Evolutionary conservation across 2,797 vertebrate genomes (phyloP), one percentile per base, ranked within the genome.

Genomic region (Enteromius thamalakanensis): DNA sequence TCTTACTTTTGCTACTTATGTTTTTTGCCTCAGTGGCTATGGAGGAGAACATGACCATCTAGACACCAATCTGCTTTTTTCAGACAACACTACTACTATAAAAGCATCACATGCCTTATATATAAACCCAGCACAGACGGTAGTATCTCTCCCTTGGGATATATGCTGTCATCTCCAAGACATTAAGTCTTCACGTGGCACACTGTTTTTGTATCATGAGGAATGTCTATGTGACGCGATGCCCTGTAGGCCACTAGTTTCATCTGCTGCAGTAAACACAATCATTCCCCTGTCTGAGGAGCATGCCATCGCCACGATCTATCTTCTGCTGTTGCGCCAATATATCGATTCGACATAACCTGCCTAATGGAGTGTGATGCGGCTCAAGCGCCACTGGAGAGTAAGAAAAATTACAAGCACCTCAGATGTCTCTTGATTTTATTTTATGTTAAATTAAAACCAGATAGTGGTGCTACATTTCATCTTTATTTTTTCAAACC

Each of bases 361-460:
- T 70, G 75, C 68, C 71, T 86, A 85, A 88, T 86, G 85, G 83
- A 62, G 78, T 81, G 69, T 86, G 85, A 79, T 79, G 58, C 23
- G 11, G 69, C 76, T 70, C 77, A 74, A 79, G 60, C 45, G 29
- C 51, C 34, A 51, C 77, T 42, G 49, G 76, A 51, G 26, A 81
- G 64, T 19, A 45, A 79, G 49, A 68, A 79, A 86, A 88, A 86
- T 53, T 77, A 7, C 45, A 65, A 15, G 80, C 67, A 64, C 55
- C 14, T 40, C 29, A 67, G 67, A 81, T 26, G 34, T 62, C 34
- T 47, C n/a, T 19, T 53, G 65, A 84, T 81, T 85, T 70, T 47
- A 74, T 81, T 80, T 42, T 47, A 19, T 75, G 71, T 71, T 78
- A 47, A 86, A 85, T 81, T 81, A 83, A 85, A 86, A 47, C 76